phyloP scores from a whole-genome alignment of 2,888 invertebrate genomes.

The Drosophila incognita region DNA sequence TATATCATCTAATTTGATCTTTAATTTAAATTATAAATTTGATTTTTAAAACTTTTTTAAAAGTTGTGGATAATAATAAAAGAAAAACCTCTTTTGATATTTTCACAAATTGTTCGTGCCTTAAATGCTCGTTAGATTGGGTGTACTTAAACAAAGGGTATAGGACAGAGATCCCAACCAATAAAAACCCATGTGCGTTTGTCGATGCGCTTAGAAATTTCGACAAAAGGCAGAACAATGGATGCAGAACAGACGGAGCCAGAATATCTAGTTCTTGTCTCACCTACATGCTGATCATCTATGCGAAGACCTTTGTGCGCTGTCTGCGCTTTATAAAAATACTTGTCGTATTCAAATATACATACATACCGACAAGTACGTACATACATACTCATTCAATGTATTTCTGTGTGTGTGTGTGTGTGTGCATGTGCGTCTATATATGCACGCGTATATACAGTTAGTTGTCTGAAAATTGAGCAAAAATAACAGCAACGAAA shows the following conservation, averaged over 20 bases:
- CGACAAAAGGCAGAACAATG: conserved; percentile 51
- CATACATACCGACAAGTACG: conserved; percentile 15
- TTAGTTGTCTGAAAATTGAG: conserved; percentile 79
- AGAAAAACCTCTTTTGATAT: not conserved
- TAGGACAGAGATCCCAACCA: not conserved
- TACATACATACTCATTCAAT: conserved; percentile 13
- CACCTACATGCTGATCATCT: conserved; percentile 77
- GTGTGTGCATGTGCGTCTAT: conserved; percentile 20
- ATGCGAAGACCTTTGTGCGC: conserved; percentile 70
- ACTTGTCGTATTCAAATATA: conserved; percentile 57
- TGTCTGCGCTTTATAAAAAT: conserved; percentile 76
- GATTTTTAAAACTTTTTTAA: not conserved
- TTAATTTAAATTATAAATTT: not conserved
- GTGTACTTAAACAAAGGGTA: not conserved
- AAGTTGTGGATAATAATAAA: not conserved
- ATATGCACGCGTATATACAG: conserved; percentile 64
- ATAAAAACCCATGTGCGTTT: conserved; percentile 15
- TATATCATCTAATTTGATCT: not conserved
- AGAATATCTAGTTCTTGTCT: conserved; percentile 65
- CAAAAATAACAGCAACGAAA: conserved; percentile 68
- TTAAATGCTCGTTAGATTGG: not conserved
- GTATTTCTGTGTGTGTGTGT: conserved; percentile 10
- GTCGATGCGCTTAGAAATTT: conserved; percentile 33
- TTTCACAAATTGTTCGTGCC: not conserved
- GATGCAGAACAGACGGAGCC: conserved; percentile 40